A percentile compares a stretch with the other conserved stretches of the same genome.
These are phyloP conservation scores for Oryzias melastigma DNA, from an alignment of 2,113 vertebrate species.

Conservation along the genomic window DNA sequence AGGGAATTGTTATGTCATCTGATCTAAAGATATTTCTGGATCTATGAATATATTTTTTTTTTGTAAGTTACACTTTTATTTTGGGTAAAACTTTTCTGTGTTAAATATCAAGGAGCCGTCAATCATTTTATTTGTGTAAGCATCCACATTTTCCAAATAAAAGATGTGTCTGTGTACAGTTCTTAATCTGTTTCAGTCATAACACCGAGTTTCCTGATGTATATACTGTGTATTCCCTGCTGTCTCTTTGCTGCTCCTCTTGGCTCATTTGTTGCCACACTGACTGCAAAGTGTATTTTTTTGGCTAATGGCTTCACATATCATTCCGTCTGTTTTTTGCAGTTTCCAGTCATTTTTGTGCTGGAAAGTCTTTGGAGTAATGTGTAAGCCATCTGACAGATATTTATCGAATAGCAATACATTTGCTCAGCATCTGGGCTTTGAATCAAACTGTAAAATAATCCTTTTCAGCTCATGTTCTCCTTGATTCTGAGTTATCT, in stretches of 20 bases:
- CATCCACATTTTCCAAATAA: conserved; percentile 26
- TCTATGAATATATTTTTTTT: too few relatives aligned
- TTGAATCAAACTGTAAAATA: conserved; percentile 42
- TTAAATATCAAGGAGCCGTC: conserved; percentile 5
- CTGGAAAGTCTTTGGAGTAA: conserved; percentile 50
- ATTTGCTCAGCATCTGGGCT: conserved; percentile 43
- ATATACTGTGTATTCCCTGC: conserved; percentile 13
- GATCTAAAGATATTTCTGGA: too few relatives aligned
- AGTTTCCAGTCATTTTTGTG: conserved; percentile 7
- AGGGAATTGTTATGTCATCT: too few relatives aligned
- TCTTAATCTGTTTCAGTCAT: conserved; percentile 45
- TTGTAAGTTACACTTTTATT: not conserved
- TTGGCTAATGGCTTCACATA: conserved; percentile 42
- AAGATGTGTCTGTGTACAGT: not conserved
- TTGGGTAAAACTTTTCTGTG: not conserved
- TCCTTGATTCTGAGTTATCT: conserved; percentile 13
- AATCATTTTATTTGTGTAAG: conserved; percentile 14
- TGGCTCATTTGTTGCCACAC: conserved; percentile 39
- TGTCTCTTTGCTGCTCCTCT: conserved; percentile 29
- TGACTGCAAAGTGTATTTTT: conserved; percentile 29
- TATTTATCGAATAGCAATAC: conserved; percentile 46
- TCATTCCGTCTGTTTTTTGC: conserved; percentile 49
- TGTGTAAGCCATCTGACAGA: conserved; percentile 60
- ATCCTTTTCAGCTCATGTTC: conserved; percentile 29
- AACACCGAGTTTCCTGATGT: conserved; percentile 33